Percentiles rank a stretch among this genome's conserved stretches.
Evolutionary conservation across 2,888 invertebrate species (phyloP).

Genomic region (Aphodius granarius): DNA sequence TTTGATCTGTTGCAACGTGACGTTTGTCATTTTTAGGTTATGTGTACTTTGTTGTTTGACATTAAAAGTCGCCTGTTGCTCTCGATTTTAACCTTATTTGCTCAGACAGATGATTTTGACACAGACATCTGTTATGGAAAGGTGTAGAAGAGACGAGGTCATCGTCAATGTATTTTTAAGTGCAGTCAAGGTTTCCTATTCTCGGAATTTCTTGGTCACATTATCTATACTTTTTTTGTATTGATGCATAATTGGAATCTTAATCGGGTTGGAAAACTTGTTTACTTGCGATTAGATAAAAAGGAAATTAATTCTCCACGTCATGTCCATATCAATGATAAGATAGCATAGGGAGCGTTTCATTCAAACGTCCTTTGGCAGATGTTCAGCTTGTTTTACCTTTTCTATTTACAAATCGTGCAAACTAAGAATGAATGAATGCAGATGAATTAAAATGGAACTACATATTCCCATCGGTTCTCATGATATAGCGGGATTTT

Average conservation of each 20-base stretch:
- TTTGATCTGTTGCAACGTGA: neutral
- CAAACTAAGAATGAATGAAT: neutral
- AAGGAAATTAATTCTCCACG: neutral
- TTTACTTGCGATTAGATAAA: neutral
- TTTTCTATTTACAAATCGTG: neutral
- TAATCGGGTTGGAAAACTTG: neutral
- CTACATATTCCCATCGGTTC: too few relatives aligned
- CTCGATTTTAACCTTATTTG: neutral
- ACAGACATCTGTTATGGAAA: neutral
- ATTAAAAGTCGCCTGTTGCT: conserved; percentile 1
- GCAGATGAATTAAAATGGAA: neutral
- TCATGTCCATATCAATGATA: neutral
- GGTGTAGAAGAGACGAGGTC: conserved; percentile 9
- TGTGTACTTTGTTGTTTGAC: conserved; percentile 5
- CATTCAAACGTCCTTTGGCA: neutral
- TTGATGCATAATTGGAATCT: neutral
- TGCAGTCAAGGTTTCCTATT: neutral
- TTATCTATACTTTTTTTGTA: neutral
- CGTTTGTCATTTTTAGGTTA: neutral
- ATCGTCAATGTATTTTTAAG: conserved; percentile 23
- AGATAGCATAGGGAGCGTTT: neutral
- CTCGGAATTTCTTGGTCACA: neutral
- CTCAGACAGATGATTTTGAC: neutral
- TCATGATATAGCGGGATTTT: too few relatives aligned
- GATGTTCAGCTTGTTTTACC: neutral